These are phyloP conservation scores for Periphyllus acericola DNA, from an alignment of 2,888 invertebrate genomes.

Conservation along the genomic window DNA sequence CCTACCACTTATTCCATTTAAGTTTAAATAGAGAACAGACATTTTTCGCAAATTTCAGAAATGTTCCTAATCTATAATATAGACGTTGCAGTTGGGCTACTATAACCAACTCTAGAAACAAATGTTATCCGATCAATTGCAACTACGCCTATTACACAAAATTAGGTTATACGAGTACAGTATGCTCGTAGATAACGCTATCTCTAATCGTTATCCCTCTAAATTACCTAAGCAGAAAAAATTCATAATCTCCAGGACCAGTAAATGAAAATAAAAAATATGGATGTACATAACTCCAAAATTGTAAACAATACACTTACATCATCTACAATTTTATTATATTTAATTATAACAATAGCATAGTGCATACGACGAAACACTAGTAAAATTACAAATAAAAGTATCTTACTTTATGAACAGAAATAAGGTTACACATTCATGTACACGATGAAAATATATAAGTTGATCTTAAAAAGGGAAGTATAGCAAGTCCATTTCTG, in stretches of 20 bases:
- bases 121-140: not conserved
- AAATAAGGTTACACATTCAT: not conserved
- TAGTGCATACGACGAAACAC: not conserved
- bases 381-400: not conserved
- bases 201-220: not conserved
- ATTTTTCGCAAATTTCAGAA: no score
- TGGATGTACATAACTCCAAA: not conserved
- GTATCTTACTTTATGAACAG: not conserved
- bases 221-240: conserved; percentile 31
- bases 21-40: no score
- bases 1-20: no score
- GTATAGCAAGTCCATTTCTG: no score
- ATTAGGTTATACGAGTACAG: conserved; percentile 22
- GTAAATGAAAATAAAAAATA: conserved; percentile 19
- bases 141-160: not conserved
- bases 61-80: no score
- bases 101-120: not conserved
- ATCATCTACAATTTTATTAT: not conserved
- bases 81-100: not conserved
- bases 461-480: not conserved
- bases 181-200: no score
- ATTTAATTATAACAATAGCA: no score
- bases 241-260: not conserved
- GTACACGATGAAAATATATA: not conserved
- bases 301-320: not conserved